These are phyloP conservation scores for Microtus richardsoni DNA, from an alignment of 2,113 vertebrate genomes.

Conservation along the genomic window DNA sequence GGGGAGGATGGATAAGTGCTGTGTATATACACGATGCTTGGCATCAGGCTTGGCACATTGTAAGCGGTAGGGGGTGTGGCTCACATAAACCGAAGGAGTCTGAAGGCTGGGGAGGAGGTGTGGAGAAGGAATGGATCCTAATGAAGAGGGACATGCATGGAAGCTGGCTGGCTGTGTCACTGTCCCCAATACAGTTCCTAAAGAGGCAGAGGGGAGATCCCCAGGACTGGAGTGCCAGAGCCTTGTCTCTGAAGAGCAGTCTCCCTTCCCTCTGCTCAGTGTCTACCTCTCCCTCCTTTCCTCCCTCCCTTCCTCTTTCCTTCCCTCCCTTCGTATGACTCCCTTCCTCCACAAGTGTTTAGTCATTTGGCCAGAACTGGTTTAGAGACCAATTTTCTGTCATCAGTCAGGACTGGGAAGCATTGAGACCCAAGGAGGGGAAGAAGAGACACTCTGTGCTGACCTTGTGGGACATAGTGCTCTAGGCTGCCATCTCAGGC, in stretches of 20 bases:
- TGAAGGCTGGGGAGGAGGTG: background rate
- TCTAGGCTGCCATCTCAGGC: background rate
- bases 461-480: background rate
- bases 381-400: slow-evolving; percentile 85
- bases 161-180: background rate
- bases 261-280: too few relatives aligned
- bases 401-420: slow-evolving; percentile 82
- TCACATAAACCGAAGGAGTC: background rate
- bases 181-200: background rate
- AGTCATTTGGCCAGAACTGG: slow-evolving; percentile 79
- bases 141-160: background rate
- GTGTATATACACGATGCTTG: background rate
- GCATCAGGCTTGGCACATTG: background rate
- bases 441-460: background rate
- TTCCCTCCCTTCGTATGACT: background rate
- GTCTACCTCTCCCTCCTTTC: background rate
- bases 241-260: background rate
- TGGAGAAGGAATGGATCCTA: background rate
- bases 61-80: background rate
- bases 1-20: background rate
- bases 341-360: slow-evolving; percentile 76
- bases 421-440: background rate
- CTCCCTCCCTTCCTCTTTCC: background rate
- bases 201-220: background rate
- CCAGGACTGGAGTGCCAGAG: background rate